Conservation (phyloP, 2,113 vertebrate genomes). For the Lathamus discolor region DNA sequence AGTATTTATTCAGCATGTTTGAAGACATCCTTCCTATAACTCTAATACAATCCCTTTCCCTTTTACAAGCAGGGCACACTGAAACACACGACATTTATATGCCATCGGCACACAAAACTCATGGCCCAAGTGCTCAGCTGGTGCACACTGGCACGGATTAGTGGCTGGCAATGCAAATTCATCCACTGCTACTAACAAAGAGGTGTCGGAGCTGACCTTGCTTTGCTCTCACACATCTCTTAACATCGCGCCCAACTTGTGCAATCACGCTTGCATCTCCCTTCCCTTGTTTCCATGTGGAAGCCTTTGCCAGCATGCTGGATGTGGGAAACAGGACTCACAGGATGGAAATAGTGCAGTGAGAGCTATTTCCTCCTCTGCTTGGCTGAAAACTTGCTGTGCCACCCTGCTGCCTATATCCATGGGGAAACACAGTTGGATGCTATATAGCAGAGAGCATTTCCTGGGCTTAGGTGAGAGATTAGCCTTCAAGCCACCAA, state of each 20-base stretch:
- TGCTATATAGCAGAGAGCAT: neutral
- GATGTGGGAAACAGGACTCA: neutral
- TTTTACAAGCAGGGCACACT: neutral
- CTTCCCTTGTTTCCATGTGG: fast-evolving
- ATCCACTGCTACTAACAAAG: neutral
- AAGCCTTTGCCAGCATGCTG: neutral
- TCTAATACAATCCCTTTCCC: neutral
- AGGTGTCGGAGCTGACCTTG: neutral
- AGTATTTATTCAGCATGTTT: neutral
- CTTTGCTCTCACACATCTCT: neutral
- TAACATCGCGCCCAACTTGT: neutral
- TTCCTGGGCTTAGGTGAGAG: neutral
- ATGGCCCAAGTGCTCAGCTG: neutral
- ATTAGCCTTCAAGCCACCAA: neutral
- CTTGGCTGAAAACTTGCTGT: neutral
- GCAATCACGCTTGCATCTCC: neutral
- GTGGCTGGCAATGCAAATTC: neutral
- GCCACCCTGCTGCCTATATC: neutral
- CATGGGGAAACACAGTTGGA: neutral
- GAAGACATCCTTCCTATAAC: neutral
- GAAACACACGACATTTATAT: neutral
- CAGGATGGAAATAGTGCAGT: neutral
- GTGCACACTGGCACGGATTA: neutral
- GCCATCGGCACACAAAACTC: neutral
- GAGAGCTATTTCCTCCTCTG: neutral